Base-by-base conservation (phyloP, 2,888 invertebrate species). In the Opisthograptis luteolata region DNA sequence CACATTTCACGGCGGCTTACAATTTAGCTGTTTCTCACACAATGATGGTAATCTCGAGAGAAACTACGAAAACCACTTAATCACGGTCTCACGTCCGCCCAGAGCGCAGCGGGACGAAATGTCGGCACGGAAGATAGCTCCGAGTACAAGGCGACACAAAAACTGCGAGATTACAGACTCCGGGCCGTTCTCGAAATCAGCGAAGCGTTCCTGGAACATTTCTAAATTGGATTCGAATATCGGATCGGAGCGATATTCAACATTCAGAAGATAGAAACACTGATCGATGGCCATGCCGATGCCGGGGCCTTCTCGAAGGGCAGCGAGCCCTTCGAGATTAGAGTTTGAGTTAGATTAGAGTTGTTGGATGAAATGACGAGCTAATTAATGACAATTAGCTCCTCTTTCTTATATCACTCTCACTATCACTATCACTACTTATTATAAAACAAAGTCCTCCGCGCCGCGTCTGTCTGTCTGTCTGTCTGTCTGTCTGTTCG, bases 61-160 rank as follows among this genome's bases (percentile, higher is more conserved):
- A 52, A 62, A 62, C 53, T 62, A 62, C 59, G 49, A 50, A 57
- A 59, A 59, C 41, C 57, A 57, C 56, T 55, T 53, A 61, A 59
- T 62, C 59, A 62, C 57, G 48, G 49, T 51, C 41, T 40, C 52
- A 47, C 49, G 53, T 46, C 51, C 46, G 44, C 25, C 15, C 28
- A 31, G 50, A 30, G 25, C 37, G 34, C 32, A 28, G 20, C 47
- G 49, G 42, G 45, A 34, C 30, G 28, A 15, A 1, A 20, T 6
- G 25, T 19, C 43, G 40, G 43, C 10, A 35, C 43, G 17, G 4
- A 6, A 28, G 45, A 35, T 35, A 36, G 15, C 45, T 6, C 37
- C 12, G 28, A 4, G 12, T 12, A 20, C 27, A 20, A 25, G 17
- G 39, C 15, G 37, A 17, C 31, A 45, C 47, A 44, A 58, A 45